phyloP scores from a whole-genome alignment of 2,113 vertebrate species.

The Pan troglodytes region NHGRI_mPanTro3-v2.1_pri NC_072412.2:57350501-57351000 shows the following conservation, averaged over 20 bases:
- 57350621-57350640: not conserved
- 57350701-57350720: not conserved
- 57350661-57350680: not conserved
- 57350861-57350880: constrained; percentile 42
- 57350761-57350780: not conserved
- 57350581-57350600: not conserved
- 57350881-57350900: constrained; percentile 51
- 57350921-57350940: constrained; percentile 47
- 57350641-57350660: not conserved
- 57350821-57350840: not conserved
- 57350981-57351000: not conserved
- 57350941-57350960: constrained; percentile 38
- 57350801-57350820: not conserved
- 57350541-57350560: not conserved
- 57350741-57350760: not conserved
- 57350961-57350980: not conserved
- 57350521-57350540: not conserved
- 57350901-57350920: constrained; percentile 43
- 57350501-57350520: constrained; percentile 60
- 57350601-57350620: not conserved
- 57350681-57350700: not conserved
- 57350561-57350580: not conserved
- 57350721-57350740: not conserved
- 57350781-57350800: constrained; percentile 44
- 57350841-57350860: constrained; percentile 11